A percentile compares a stretch with the other conserved stretches of the same genome.
These are phyloP conservation scores for Helicoverpa zea DNA, from an alignment of 1,140 invertebrate species.

Conservation along the genomic window DNA sequence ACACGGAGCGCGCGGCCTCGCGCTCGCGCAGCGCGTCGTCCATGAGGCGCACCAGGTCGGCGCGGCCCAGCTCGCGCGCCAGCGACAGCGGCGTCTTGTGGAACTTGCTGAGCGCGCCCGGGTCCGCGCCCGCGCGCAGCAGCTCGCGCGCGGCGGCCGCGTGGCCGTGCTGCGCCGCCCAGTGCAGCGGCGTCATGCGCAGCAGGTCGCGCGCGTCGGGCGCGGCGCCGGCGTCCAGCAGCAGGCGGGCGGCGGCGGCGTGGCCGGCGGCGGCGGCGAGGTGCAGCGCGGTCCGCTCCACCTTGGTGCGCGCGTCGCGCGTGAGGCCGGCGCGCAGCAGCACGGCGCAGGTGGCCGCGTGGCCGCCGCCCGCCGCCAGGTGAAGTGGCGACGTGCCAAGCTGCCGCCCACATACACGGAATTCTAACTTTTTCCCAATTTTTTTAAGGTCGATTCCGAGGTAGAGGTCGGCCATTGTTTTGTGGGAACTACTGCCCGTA, in stretches of 20 bases:
- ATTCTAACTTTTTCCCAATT: too few relatives aligned
- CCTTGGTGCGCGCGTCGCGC: constrained; percentile 96
- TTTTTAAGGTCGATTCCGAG: too few relatives aligned
- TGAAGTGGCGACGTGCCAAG: constrained; percentile 96
- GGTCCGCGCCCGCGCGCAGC: constrained; percentile 91
- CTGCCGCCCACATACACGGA: constrained; percentile 77
- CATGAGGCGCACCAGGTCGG: constrained; percentile 29
- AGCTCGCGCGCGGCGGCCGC: constrained; percentile 90
- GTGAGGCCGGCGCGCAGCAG: constrained; percentile 95
- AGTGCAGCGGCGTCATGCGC: constrained; percentile 97
- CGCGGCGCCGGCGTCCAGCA: constrained; percentile 94
- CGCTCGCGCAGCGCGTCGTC: constrained; percentile 36
- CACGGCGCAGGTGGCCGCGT: constrained; percentile 93
- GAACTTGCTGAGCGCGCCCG: constrained; percentile 56
- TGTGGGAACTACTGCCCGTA: too few relatives aligned
- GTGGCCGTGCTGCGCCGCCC: constrained; percentile 93
- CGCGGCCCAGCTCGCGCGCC: constrained; percentile 30
- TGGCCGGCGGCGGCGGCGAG: constrained; percentile 96
- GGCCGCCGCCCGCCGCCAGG: constrained; percentile 94
- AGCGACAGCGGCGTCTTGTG: constrained; percentile 38
- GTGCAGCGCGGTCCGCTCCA: constrained; percentile 96
- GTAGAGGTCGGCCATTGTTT: too few relatives aligned
- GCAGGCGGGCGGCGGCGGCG: constrained; percentile 91
- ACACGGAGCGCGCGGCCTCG: constrained; percentile 39
- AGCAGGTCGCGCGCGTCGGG: constrained; percentile 91